Percentiles rank a stretch among this genome's conserved stretches.
Evolutionary conservation across 2,888 invertebrate species (phyloP).

Genomic region (Nephrotoma appendiculata): DNA sequence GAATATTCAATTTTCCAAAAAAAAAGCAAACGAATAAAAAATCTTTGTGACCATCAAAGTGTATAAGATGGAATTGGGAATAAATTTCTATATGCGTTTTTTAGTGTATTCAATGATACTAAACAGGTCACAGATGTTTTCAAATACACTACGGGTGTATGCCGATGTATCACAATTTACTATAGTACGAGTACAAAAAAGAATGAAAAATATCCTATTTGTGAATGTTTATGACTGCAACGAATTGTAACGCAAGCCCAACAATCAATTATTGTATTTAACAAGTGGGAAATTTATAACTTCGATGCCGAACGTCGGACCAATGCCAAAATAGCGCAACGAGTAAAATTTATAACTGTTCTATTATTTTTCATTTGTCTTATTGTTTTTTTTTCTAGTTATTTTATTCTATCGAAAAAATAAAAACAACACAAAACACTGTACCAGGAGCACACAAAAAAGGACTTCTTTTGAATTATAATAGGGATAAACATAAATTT

Average conservation of each 20-base stretch:
- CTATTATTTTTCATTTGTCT: background rate
- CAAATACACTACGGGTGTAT: background rate
- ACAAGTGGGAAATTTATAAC: background rate
- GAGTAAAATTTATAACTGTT: background rate
- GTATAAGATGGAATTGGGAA: background rate
- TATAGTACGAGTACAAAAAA: background rate
- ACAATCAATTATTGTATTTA: background rate
- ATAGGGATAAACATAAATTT: slow-evolving; percentile 1
- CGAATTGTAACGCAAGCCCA: background rate
- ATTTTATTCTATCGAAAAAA: background rate
- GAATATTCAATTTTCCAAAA: background rate
- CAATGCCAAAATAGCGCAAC: background rate
- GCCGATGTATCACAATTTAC: background rate
- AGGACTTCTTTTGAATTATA: slow-evolving; percentile 1
- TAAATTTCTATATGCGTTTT: background rate
- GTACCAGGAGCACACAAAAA: background rate
- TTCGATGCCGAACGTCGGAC: background rate
- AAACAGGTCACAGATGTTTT: background rate
- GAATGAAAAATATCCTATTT: background rate
- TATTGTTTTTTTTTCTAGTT: background rate
- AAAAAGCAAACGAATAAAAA: background rate
- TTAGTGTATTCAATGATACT: background rate
- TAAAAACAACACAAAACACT: background rate
- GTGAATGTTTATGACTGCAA: background rate
- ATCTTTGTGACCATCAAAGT: background rate